A percentile compares a stretch with the other conserved stretches of the same genome.
phyloP scores from a whole-genome alignment of 2,113 vertebrate genomes.

The Zingel zingel region DNA sequence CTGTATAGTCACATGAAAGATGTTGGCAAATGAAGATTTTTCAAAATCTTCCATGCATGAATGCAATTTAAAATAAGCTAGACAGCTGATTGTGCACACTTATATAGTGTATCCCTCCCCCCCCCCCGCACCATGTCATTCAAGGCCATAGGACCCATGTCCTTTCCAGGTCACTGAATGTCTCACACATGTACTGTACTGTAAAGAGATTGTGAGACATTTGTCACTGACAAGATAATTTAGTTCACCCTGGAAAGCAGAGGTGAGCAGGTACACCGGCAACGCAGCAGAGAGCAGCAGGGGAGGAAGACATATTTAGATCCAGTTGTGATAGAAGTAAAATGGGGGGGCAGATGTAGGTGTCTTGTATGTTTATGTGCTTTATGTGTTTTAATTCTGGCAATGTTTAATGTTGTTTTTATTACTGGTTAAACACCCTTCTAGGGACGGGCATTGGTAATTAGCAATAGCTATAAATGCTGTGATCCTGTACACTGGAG shows the following conservation, averaged over 20 bases:
- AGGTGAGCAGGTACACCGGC: constrained; percentile 22
- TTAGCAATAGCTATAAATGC: no score
- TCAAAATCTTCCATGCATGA: background rate
- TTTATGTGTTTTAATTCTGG: no score
- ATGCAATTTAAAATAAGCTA: background rate
- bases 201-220: constrained; percentile 32
- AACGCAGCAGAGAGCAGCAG: background rate
- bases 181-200: background rate
- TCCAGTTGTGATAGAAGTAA: background rate
- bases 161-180: constrained; percentile 16
- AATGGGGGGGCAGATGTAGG: no score
- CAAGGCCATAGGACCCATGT: background rate
- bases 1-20: background rate
- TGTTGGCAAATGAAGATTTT: background rate
- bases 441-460: no score
- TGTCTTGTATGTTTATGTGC: no score
- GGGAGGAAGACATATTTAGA: background rate
- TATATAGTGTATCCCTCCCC: background rate
- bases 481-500: no score
- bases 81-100: background rate
- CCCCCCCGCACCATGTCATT: background rate
- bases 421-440: no score
- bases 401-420: no score
- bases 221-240: constrained; percentile 48
- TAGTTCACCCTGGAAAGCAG: constrained; percentile 28